A percentile compares a stretch with the other conserved stretches of the same genome.
Evolutionary conservation across 1,140 invertebrate species (phyloP).

Genomic region (Helicoverpa zea): DNA sequence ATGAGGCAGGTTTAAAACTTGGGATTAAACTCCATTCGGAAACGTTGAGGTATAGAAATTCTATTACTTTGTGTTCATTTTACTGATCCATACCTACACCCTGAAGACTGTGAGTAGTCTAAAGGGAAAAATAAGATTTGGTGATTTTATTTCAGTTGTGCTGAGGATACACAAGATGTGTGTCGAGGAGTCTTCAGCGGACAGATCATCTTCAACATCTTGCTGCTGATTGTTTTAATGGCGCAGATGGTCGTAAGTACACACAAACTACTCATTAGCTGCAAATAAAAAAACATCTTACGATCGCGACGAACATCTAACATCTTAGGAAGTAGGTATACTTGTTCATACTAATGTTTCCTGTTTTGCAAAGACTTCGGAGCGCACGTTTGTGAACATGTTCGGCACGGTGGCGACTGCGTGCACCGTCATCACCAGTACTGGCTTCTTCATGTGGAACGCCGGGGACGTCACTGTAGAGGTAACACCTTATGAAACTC

Average conservation of each 20-base stretch:
- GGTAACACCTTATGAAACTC: too few species aligned
- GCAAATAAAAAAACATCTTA: too few species aligned
- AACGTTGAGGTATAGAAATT: slow-evolving; percentile 56
- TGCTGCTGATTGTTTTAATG: slow-evolving; percentile 65
- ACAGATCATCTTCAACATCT: slow-evolving; percentile 65
- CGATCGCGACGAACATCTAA: too few species aligned
- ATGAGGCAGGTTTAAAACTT: slow-evolving; percentile 62
- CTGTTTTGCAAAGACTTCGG: slow-evolving; percentile 42
- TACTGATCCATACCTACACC: not conserved
- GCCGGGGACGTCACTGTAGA: slow-evolving; percentile 67
- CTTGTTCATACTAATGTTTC: not conserved
- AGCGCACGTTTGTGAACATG: slow-evolving; percentile 57
- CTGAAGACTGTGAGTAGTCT: not conserved
- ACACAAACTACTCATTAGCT: too few species aligned
- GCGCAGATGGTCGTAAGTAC: slow-evolving; percentile 72
- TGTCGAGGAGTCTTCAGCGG: slow-evolving; percentile 65
- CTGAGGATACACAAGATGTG: slow-evolving; percentile 55
- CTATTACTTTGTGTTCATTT: not conserved
- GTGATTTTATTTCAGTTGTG: slow-evolving; percentile 62
- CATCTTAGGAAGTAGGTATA: too few species aligned
- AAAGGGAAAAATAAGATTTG: not conserved
- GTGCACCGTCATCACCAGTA: slow-evolving; percentile 53
- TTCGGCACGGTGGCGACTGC: slow-evolving; percentile 42
- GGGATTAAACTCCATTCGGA: slow-evolving; percentile 70
- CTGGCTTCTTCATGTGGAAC: slow-evolving; percentile 66